Base-by-base conservation (phyloP, 1,140 invertebrate species). In the Drosophila micromelanica region DNA sequence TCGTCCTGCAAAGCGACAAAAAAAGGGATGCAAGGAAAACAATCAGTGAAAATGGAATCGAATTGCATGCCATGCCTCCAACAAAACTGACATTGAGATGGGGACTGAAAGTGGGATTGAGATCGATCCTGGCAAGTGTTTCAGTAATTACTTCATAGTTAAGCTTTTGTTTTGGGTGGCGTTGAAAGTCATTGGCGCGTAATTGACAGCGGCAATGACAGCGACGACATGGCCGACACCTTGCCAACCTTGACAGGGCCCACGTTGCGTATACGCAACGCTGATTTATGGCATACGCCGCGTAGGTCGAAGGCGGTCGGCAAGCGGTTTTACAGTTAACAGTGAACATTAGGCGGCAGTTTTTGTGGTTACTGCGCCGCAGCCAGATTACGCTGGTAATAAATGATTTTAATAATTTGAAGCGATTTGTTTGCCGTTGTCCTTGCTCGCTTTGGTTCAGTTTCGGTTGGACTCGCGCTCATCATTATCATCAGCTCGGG, bases 1-100 rank as follows among this genome's bases (percentile, higher is more conserved):
- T 94, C 94, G 70, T 94, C 94, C 94, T 95, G 80, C 13, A 59
- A 70, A 9, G 15, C 74, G 17, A 55, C 40, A 71, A 43, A 63
- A 56, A 32, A 43, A 52, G 23, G 23, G 12, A 48, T 15, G 32
- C 20, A 20, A 49, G 30, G 32, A 52, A 59, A 54, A 54, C 49
- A 56, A 62, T 70, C 56, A 69, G 32, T 9, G 62, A 45, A 57
- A 60, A 75, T 78, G 52, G 55, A 65, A 60, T 45, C 17, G 17
- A 5, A 27, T 27, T 27, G 27, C 27, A 27, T 27, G 27, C 27
- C 27, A 27, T 27, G 27, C 27, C 27, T 6, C 27, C 27, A 27
- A 27, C 27, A 27, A 2, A 42, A 43, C 8, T 35, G 13, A 38
- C n/a, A 9, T 35, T 35, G 56, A 57, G 32, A 9, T 35, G 6